A percentile compares a stretch with the other conserved stretches of the same genome.
phyloP scores from a whole-genome alignment of 2,113 vertebrate genomes.

The Butorides virescens region DNA sequence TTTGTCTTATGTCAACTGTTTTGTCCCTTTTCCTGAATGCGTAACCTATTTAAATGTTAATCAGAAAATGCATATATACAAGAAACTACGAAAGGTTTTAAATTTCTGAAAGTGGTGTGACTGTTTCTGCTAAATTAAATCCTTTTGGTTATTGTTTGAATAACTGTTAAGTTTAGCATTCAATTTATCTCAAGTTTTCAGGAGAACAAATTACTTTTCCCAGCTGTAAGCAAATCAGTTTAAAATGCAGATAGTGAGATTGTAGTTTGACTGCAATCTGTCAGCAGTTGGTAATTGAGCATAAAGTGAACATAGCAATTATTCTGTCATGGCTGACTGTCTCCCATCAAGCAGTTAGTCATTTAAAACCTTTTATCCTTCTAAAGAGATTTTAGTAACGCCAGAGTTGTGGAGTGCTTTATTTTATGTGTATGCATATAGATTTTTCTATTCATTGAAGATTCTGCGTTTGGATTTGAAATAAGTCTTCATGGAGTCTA shows the following conservation, averaged over 20 bases:
- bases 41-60: slow-evolving; percentile 72
- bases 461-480: slow-evolving; percentile 53
- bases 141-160: slow-evolving; percentile 37
- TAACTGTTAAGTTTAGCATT: slow-evolving; percentile 29
- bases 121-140: slow-evolving; percentile 54
- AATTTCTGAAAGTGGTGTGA: slow-evolving; percentile 69
- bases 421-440: slow-evolving; percentile 23
- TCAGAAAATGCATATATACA: slow-evolving; percentile 69
- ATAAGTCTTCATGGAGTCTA: slow-evolving; percentile 16
- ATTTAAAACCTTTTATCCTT: slow-evolving; percentile 57
- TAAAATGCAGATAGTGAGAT: slow-evolving; percentile 31
- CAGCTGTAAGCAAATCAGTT: slow-evolving; percentile 45
- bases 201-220: slow-evolving; percentile 38
- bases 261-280: slow-evolving; percentile 32
- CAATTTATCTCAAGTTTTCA: slow-evolving; percentile 4
- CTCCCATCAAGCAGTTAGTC: slow-evolving; percentile 44
- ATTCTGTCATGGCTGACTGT: slow-evolving; percentile 19
- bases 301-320: slow-evolving; percentile 30
- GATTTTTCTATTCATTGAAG: slow-evolving; percentile 54
- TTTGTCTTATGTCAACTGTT: slow-evolving; percentile 39
- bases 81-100: slow-evolving; percentile 66
- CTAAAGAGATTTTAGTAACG: slow-evolving; percentile 49
- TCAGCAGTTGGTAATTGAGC: slow-evolving; percentile 58
- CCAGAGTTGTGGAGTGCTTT: slow-evolving; percentile 66
- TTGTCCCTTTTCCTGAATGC: slow-evolving; percentile 57